phyloP scores from a whole-genome alignment of 2,888 invertebrate genomes.

The Xanthorhoe designata region DNA sequence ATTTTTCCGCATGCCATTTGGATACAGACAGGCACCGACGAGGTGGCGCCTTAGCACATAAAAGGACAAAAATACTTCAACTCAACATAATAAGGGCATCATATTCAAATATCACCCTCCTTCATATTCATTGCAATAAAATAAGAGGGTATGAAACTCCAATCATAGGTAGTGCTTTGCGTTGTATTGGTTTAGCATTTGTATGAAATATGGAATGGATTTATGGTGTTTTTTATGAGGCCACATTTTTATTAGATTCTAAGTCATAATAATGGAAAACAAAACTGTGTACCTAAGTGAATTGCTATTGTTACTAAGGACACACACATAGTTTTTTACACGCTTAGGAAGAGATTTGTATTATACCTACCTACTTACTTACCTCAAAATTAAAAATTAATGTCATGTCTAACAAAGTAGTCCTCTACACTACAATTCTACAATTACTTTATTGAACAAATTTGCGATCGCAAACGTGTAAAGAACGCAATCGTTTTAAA shows the following conservation, averaged over 20 bases:
- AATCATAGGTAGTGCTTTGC: slow-evolving; percentile 37
- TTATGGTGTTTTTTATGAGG: not conserved
- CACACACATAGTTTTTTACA: too few relatives aligned
- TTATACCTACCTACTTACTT: too few relatives aligned
- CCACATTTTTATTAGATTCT: not conserved
- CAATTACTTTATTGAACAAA: too few relatives aligned
- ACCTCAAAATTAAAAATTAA: too few relatives aligned
- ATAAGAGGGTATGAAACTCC: slow-evolving; percentile 29
- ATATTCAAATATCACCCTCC: slow-evolving; percentile 19
- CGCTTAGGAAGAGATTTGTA: too few relatives aligned
- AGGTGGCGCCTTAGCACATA: not conserved
- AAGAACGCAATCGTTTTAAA: too few relatives aligned
- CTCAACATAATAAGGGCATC: slow-evolving; percentile 1
- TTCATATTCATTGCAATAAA: slow-evolving; percentile 22
- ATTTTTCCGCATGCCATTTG: not conserved
- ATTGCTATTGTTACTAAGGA: too few relatives aligned
- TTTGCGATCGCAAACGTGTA: too few relatives aligned
- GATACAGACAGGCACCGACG: not conserved
- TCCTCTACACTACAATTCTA: too few relatives aligned
- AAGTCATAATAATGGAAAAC: not conserved
- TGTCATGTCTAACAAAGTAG: too few relatives aligned
- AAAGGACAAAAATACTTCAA: slow-evolving; percentile 7
- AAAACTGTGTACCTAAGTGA: not conserved
- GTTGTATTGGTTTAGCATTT: slow-evolving; percentile 30
- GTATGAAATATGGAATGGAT: slow-evolving; percentile 26